Evolutionary conservation across 2,888 invertebrate species (phyloP), one percentile per base, ranked within the genome.

Genomic region (Boloria euphrosyne): DNA sequence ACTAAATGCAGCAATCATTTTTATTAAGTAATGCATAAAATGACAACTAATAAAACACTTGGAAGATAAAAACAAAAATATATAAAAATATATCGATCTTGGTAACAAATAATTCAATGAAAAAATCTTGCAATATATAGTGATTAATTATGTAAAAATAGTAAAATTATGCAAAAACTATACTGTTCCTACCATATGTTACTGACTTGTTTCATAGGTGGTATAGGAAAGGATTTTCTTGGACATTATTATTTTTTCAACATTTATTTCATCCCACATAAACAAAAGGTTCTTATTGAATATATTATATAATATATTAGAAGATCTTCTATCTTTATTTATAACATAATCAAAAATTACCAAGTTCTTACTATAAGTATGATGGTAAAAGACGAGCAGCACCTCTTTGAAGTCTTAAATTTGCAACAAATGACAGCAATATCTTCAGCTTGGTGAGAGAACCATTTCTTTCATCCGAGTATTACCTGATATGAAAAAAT

Each of bases 261-360:
- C 63, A 55, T 74, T 72, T 73, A 75, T 74, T 74, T 71, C 75
- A 68, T 77, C 78, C 76, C 75, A 77, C 74, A 76, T 73, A 73
- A 77, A 74, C 70, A 76, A 78, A 75, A 70, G 63, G 65, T 70
- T 68, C 51, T 76, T 76, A 76, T 74, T 77, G 57, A 66, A 78
- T 77, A 77, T 79, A 81, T 68, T 65, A 50, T 62, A 68, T 66
- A 70, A 71, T 76, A 73, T 76, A 73, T 75, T 72, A 18, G 31
- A 38, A 53, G 61, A 67, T 72, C 71, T 18, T 73, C 72, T 67
- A 75, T 80, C 76, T 86, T 86, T 81, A 77, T 81, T 86, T 84
- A 84, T 85, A 87, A 89, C 89, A 89, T 82, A 89, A 85, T 85
- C 86, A 84, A 87, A 85, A 89, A 90, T 85, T 90, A 90, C 92